phyloP scores from a whole-genome alignment of 2,797 vertebrate genomes.

The Poecilia velifera region DNA sequence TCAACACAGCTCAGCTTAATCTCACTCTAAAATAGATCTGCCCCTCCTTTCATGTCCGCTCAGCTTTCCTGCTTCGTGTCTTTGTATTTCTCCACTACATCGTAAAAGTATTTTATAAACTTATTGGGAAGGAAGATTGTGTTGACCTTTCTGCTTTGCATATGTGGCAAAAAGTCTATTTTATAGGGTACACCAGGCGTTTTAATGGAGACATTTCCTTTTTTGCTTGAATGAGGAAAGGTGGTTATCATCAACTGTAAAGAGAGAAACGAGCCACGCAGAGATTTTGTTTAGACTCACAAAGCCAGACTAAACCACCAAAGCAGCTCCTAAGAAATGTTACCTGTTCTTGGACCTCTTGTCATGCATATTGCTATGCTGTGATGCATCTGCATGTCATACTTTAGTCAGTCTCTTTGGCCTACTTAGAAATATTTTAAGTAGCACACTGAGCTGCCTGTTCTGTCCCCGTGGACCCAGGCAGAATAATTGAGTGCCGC shows the following conservation, averaged over 20 bases:
- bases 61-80: conserved; percentile 20
- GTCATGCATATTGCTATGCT: conserved; percentile 17
- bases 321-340: conserved; percentile 23
- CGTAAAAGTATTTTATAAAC: conserved; percentile 52
- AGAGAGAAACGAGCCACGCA: conserved; percentile 4
- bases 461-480: conserved; percentile 71
- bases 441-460: conserved; percentile 79
- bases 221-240: conserved; percentile 3
- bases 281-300: conserved; percentile 8
- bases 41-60: conserved; percentile 7
- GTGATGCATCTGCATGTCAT: conserved; percentile 45
- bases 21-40: conserved; percentile 69
- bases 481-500: conserved; percentile 82
- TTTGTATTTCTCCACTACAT: conserved; percentile 44
- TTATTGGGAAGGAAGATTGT: conserved; percentile 33
- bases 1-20: conserved; percentile 70
- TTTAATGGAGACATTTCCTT: background rate
- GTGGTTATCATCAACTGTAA: background rate
- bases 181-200: background rate
- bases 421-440: conserved; percentile 83
- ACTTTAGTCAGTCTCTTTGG: conserved; percentile 80
- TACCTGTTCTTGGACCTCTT: conserved; percentile 24
- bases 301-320: conserved; percentile 3
- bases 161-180: background rate
- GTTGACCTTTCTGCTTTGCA: conserved; percentile 22